These are phyloP conservation scores for Orycteropus afer DNA, from an alignment of 2,113 vertebrate species.

Conservation along the genomic window DNA sequence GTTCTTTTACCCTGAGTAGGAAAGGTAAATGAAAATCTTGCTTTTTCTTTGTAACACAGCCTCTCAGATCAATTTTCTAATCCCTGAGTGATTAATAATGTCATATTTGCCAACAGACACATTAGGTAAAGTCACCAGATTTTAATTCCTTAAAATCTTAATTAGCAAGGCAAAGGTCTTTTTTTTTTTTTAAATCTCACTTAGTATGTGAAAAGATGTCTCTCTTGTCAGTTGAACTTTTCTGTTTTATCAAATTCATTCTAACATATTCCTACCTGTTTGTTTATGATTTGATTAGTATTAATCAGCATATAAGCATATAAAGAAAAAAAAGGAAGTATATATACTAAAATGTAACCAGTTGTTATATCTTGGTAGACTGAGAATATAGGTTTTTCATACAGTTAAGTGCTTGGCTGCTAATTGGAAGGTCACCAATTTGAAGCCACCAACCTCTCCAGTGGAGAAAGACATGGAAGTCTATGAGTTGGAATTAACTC, in stretches of 20 bases:
- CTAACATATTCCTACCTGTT: background rate
- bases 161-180: no score
- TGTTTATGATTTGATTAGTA: background rate
- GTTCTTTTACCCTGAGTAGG: background rate
- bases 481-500: no score
- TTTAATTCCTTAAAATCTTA: background rate
- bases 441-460: no score
- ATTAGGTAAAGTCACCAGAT: background rate
- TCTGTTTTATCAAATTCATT: background rate
- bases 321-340: background rate
- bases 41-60: background rate
- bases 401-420: no score
- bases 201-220: background rate
- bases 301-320: background rate
- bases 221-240: background rate
- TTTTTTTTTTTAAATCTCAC: no score
- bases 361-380: background rate
- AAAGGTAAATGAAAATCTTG: background rate
- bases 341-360: background rate
- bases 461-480: no score
- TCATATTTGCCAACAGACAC: background rate
- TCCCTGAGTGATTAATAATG: background rate
- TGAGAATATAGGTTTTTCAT: background rate
- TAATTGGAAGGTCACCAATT: no score
- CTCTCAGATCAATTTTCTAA: slow-evolving; percentile 12